phyloP scores from a whole-genome alignment of 1,140 invertebrate genomes.

The Drosophila nikananu region DNA sequence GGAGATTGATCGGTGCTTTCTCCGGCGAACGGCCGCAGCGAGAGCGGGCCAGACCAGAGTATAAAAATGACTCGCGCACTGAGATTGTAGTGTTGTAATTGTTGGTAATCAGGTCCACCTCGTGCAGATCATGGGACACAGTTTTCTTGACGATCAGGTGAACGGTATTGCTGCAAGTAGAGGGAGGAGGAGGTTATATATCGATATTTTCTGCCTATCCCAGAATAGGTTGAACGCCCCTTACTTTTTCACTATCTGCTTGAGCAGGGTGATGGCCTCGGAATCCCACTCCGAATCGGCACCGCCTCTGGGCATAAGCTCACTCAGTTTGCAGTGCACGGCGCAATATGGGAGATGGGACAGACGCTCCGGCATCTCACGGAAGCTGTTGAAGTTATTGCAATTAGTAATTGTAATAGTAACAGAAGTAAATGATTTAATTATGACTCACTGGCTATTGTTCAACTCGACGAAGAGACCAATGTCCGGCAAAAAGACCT shows the following conservation, averaged over 20 bases:
- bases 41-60: conserved; percentile 62
- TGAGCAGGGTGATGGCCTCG: conserved; percentile 46
- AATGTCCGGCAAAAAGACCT: conserved; percentile 61
- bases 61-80: conserved; percentile 74
- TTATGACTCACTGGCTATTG: conserved; percentile 32
- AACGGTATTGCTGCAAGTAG: conserved; percentile 31
- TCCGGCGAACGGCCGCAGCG: background rate
- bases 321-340: conserved; percentile 60
- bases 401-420: background rate
- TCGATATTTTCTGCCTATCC: too few species aligned
- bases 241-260: conserved; percentile 64
- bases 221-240: background rate
- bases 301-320: conserved; percentile 47
- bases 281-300: conserved; percentile 44
- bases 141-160: conserved; percentile 10
- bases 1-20: conserved; percentile 11
- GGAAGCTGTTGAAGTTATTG: conserved; percentile 44
- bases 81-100: conserved; percentile 53
- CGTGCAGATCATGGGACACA: conserved; percentile 5
- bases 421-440: too few species aligned
- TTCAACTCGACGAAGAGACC: conserved; percentile 16
- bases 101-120: conserved; percentile 59
- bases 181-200: background rate
- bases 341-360: conserved; percentile 52
- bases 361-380: conserved; percentile 35